phyloP scores from a whole-genome alignment of 2,888 invertebrate genomes.

The Spilosoma lubricipeda region DNA sequence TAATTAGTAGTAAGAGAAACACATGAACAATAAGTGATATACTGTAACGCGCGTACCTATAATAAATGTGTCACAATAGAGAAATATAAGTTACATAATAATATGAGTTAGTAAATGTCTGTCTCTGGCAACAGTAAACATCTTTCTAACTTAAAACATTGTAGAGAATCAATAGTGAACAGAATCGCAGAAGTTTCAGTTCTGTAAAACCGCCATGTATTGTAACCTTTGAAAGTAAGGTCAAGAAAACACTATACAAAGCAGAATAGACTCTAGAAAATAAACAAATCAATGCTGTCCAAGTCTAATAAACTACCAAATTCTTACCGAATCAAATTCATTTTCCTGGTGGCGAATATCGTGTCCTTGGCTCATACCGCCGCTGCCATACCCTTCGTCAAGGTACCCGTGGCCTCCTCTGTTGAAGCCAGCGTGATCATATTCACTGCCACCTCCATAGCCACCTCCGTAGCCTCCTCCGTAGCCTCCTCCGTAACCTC shows the following conservation, averaged over 20 bases:
- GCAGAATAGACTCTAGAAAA: no score
- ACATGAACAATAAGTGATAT: neutral
- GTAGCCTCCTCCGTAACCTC: neutral
- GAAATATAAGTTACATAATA: no score
- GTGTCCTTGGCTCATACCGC: conserved; percentile 3
- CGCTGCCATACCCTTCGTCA: conserved; percentile 25
- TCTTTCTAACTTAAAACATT: no score
- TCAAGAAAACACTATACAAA: no score
- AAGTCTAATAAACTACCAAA: no score
- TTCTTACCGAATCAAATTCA: conserved; percentile 36
- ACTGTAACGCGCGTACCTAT: neutral
- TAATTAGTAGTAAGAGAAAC: no score
- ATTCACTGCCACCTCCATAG: conserved; percentile 24
- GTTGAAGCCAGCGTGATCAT: conserved; percentile 25
- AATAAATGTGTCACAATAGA: no score
- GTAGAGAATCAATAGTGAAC: no score
- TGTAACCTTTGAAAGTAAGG: no score
- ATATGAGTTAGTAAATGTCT: no score
- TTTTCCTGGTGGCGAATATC: conserved; percentile 21
- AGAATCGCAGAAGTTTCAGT: neutral
- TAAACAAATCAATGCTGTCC: no score
- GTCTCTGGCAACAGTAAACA: no score
- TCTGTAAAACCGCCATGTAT: neutral
- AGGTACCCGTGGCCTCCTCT: conserved; percentile 21
- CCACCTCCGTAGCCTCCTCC: neutral